These are phyloP conservation scores for Drosophila fungiperda DNA, from an alignment of 2,888 invertebrate species.

Conservation along the genomic window DNA sequence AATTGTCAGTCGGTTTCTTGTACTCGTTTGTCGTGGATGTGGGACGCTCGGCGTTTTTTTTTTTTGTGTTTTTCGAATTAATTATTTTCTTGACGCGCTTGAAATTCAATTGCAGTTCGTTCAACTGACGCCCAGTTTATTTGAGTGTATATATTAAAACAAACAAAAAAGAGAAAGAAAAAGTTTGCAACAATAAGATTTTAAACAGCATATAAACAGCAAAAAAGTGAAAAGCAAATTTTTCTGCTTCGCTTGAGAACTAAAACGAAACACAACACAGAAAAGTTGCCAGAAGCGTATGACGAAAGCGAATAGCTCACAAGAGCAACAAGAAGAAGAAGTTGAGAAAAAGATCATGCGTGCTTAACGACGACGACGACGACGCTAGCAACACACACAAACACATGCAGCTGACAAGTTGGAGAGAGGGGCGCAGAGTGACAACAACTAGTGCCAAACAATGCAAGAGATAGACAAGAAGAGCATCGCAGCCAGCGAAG, in stretches of 20 bases:
- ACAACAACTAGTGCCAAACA: constrained; percentile 60
- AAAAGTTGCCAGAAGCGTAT: constrained; percentile 28
- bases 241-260: constrained; percentile 68
- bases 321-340: constrained; percentile 51
- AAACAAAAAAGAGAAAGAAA: constrained; percentile 7
- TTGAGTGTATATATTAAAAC: constrained; percentile 24
- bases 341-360: constrained; percentile 59
- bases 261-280: constrained; percentile 57
- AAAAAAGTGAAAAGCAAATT: constrained; percentile 66
- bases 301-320: constrained; percentile 56
- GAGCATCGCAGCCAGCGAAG: constrained; percentile 17
- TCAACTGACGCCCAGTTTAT: constrained; percentile 47
- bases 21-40: constrained; percentile 33
- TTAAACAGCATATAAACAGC: constrained; percentile 38
- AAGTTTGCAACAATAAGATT: constrained; percentile 15
- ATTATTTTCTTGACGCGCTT: constrained; percentile 56
- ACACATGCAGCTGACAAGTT: constrained; percentile 28
- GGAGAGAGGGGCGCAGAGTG: constrained; percentile 29
- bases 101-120: constrained; percentile 52
- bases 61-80: constrained; percentile 31
- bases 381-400: constrained; percentile 33
- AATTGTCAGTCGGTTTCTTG: constrained; percentile 40
- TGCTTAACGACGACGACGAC: constrained; percentile 49
- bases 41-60: constrained; percentile 21
- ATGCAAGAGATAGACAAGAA: constrained; percentile 52